Evolutionary conservation across 2,888 invertebrate species (phyloP), one percentile per base, ranked within the genome.

Genomic region (Eupithecia subumbrata): DNA sequence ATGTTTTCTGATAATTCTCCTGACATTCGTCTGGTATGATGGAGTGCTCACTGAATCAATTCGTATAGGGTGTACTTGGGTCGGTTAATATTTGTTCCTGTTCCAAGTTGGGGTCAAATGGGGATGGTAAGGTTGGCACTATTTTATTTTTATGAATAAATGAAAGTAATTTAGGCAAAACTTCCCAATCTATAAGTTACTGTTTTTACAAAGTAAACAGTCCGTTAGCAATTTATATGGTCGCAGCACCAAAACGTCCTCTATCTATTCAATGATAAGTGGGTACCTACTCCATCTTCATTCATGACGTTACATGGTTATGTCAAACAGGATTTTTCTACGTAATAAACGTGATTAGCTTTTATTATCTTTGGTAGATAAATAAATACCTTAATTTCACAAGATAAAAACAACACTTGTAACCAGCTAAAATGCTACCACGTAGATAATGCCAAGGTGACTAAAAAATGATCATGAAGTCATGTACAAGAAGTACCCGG

Each of bases 11-110:
- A 40, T 67, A 67, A 67, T 67, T 37, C 67, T 67, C 67, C 67
- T n/a, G 67, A 67, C 34, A 67, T 67, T 67, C 37, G 34, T 64
- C 34, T 8, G 8, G 22, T 67, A 69, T 76, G 75, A 72, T 72
- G 69, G 30, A 74, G 52, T 25, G 64, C 22, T 74, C 45, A 9
- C 43, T n/a, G 72, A 76, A 74, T 76, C 71, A 74, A 76, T 76
- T 72, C 72, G 22, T 67, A 67, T 67, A 67, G 14, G 67, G 67
- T 67, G 67, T 40, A 40, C 34, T 9, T 9, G 64, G 18, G 9
- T 34, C 16, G 2, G 18, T 64, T 9, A 34, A 64, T 34, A 8
- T 63, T 30, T 63, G 30, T 34, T 64, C 18, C 34, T 22, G 34
- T 64, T 34, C 5, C 34, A 60, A 25, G 25, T 25, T 25, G 5